Base-by-base conservation (phyloP, 1,140 invertebrate species). In the Popillia japonica region DNA sequence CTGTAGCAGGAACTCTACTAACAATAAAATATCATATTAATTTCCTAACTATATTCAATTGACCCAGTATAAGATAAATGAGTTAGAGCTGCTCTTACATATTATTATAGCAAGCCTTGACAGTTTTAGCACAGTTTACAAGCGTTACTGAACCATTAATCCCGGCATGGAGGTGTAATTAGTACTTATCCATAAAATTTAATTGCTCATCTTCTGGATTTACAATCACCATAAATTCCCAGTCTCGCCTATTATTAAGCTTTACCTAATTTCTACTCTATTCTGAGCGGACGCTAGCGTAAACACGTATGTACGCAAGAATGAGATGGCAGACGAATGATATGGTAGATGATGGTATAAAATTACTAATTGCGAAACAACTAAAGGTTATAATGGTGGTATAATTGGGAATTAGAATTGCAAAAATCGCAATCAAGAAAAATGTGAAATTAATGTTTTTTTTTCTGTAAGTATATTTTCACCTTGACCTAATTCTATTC, bases 191-290 rank as follows among this genome's bases (percentile, higher is more conserved):
- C 44, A 48, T 48, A 48, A 48, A 48, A 48, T 1, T 48, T 48
- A 48, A 48, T 48, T 48, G 44, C 44, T 48, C 44, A n/a, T 48
- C 44, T 48, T 48, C 44, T 48, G 44, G 44, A 48, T 48, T 48
- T 48, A 48, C 44, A 48, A 48, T 48, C 44, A 48, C 44, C 44
- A 48, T 48, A 48, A 48, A 48, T 48, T 48, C 44, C 44, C 44
- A 48, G 11, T n/a, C 44, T 48, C 44, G 44, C 44, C 44, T 48
- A 48, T 48, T 48, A 48, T 48, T 48, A 48, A 48, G 44, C 44
- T 48, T 48, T 48, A 48, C 44, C 44, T 48, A 48, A 48, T 48
- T 48, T 48, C 44, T 48, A 48, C 44, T 10, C 7, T 48, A 48
- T 48, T 48, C 44, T n/a, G 11, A 48, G 44, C 44, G 44, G 11